phyloP scores from a whole-genome alignment of 2,113 vertebrate genomes.

The Hylia prasina region DNA sequence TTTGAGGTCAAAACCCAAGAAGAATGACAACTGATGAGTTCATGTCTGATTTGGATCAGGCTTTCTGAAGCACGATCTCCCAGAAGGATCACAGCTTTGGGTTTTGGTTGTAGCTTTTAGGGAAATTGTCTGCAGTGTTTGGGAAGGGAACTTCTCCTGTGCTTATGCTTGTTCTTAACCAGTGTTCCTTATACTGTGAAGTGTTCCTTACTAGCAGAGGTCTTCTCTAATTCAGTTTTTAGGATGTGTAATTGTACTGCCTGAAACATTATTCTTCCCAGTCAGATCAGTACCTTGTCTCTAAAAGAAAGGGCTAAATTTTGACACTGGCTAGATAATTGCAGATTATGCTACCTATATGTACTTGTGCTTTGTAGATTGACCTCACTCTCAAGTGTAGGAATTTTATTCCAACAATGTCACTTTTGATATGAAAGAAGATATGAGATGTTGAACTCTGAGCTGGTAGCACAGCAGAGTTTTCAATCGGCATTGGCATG shows the following conservation, averaged over 20 bases:
- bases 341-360: background rate
- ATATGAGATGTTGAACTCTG: background rate
- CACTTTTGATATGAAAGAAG: background rate
- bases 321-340: background rate
- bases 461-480: background rate
- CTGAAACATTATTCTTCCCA: background rate
- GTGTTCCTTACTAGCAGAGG: background rate
- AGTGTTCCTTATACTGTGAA: background rate
- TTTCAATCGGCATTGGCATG: background rate
- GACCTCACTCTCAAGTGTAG: background rate
- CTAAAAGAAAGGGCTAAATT: background rate
- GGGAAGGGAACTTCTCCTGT: background rate
- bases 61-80: background rate
- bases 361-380: background rate
- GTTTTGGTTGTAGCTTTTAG: background rate
- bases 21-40: background rate
- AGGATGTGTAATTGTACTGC: rapidly evolving
- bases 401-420: background rate
- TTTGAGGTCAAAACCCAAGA: background rate
- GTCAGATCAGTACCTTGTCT: background rate
- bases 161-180: background rate
- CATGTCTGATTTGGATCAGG: background rate
- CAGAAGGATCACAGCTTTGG: background rate
- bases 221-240: background rate
- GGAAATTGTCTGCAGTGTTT: background rate